Evolutionary conservation across 2,113 vertebrate species (phyloP).

Genomic region (Microcebus jonahi): DNA sequence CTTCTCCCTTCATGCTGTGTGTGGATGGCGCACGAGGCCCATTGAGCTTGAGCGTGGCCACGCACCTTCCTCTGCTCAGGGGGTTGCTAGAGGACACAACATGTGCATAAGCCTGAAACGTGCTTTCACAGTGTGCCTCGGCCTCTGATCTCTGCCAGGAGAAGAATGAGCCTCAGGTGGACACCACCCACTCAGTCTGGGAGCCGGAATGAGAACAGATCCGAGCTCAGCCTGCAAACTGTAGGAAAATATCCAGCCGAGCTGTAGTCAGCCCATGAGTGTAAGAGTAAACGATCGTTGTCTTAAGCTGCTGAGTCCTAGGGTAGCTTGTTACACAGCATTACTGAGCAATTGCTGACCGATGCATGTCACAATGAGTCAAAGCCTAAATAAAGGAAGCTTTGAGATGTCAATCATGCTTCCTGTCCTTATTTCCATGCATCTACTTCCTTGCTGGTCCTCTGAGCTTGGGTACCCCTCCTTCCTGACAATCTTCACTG

Average conservation of each 20-base stretch:
- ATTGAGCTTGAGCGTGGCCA: accelerated
- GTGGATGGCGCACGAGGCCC: accelerated
- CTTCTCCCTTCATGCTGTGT: too few relatives aligned
- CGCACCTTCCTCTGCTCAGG: neutral
- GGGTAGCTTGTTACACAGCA: neutral
- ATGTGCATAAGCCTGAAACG: neutral
- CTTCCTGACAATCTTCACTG: neutral
- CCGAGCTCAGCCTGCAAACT: neutral
- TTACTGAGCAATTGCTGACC: neutral
- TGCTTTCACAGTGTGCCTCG: accelerated
- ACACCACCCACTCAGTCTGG: neutral
- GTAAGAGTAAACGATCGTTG: accelerated
- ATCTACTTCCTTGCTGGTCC: neutral
- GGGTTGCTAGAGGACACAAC: neutral
- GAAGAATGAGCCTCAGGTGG: neutral
- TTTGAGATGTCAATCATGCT: neutral
- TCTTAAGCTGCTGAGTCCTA: neutral
- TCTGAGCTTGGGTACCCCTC: neutral
- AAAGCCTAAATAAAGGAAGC: neutral
- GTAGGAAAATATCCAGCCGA: neutral
- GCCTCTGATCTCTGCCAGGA: neutral
- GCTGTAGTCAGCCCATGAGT: neutral
- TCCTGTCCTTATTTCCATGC: neutral
- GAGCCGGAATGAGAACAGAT: neutral
- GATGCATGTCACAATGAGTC: neutral